Percentiles rank a stretch among this genome's conserved stretches.
Evolutionary conservation across 2,113 vertebrate species (phyloP).

Genomic region (Neogobius melanostomus): DNA sequence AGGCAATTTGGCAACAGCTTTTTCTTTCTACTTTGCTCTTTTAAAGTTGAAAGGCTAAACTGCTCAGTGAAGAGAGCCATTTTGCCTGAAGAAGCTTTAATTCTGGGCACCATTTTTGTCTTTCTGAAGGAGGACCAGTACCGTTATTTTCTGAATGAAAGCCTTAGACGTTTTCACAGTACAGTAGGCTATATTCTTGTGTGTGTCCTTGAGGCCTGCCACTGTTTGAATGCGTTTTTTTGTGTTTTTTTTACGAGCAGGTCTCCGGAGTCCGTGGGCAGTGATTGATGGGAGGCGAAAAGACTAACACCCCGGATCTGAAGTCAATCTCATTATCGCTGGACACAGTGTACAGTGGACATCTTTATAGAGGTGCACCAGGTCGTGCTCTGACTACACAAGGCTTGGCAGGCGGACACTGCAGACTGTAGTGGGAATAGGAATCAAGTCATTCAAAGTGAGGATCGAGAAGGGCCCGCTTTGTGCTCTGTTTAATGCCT

Average conservation of each 20-base stretch:
- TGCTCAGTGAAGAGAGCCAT: too few species aligned
- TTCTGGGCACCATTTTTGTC: not conserved
- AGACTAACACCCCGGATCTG: constrained; percentile 26
- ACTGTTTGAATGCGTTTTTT: constrained; percentile 53
- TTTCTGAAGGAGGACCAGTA: too few species aligned
- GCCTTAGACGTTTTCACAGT: constrained; percentile 9
- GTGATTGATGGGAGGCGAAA: constrained; percentile 46
- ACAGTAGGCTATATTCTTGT: constrained; percentile 17
- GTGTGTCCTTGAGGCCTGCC: constrained; percentile 24
- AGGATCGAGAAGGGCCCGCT: constrained; percentile 32
- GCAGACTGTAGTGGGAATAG: constrained; percentile 40
- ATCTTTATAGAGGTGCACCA: constrained; percentile 40
- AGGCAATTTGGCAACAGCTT: not conserved
- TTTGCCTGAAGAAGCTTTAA: not conserved
- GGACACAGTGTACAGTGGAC: constrained; percentile 46
- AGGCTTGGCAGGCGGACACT: constrained; percentile 50
- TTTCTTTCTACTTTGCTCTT: not conserved
- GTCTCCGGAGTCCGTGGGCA: constrained; percentile 27
- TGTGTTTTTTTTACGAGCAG: constrained; percentile 17
- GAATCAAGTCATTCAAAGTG: constrained; percentile 44
- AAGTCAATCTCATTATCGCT: constrained; percentile 57
- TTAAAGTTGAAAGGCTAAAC: too few species aligned
- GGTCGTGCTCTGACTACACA: constrained; percentile 39
- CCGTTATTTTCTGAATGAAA: not conserved
- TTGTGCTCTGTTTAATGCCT: constrained; percentile 52